phyloP scores from a whole-genome alignment of 2,797 vertebrate species.

The Falco naumanni region DNA sequence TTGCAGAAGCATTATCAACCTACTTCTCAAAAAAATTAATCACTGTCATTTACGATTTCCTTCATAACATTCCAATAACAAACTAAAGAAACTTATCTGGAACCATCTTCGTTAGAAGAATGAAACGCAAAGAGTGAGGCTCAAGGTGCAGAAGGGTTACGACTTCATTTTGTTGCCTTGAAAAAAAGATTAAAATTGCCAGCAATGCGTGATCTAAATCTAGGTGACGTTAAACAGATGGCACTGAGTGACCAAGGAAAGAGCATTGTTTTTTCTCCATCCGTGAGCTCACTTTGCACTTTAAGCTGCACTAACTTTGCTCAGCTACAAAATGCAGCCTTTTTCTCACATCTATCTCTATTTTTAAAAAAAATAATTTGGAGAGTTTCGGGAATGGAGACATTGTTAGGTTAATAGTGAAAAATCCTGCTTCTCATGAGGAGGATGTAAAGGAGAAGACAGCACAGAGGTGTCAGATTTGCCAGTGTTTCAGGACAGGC shows the following conservation, averaged over 20 bases:
- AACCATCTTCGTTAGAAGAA: neutral
- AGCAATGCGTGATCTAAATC: neutral
- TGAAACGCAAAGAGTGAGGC: neutral
- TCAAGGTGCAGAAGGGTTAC: neutral
- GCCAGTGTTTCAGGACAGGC: neutral
- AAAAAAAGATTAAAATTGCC: neutral
- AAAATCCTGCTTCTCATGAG: neutral
- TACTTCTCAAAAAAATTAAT: neutral
- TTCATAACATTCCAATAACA: neutral
- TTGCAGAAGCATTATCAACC: neutral
- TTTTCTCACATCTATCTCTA: neutral
- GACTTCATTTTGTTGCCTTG: neutral
- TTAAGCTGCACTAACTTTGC: neutral
- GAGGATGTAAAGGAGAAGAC: neutral
- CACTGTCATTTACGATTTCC: neutral
- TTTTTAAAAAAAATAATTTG: neutral
- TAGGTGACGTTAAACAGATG: conserved; percentile 22
- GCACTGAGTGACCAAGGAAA: neutral
- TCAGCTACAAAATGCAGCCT: neutral
- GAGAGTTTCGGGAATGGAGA: neutral
- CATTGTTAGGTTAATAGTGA: neutral
- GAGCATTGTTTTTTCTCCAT: neutral
- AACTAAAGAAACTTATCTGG: neutral
- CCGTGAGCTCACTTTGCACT: neutral
- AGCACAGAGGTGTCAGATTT: neutral